Conservation (phyloP, 2,797 vertebrate genomes). For the Eremophila alpestris region DNA sequence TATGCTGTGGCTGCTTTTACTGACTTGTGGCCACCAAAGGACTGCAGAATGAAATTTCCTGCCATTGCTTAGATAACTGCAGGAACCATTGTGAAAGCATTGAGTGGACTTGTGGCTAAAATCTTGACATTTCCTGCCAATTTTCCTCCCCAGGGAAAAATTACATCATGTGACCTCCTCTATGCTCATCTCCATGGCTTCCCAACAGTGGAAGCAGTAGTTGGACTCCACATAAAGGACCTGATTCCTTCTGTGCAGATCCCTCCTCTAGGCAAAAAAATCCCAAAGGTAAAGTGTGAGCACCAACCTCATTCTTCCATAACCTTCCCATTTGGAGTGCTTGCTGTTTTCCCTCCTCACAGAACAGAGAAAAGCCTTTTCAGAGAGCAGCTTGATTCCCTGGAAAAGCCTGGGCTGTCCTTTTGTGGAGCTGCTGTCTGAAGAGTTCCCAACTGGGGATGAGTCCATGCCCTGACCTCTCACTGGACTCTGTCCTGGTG, state of each 20-base stretch:
- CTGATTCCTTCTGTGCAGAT: slow-evolving; percentile 89
- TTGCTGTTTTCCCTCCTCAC: neutral
- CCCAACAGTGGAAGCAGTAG: slow-evolving; percentile 77
- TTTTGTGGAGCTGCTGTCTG: neutral
- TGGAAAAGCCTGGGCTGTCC: neutral
- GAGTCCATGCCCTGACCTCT: neutral
- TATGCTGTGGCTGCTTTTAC: neutral
- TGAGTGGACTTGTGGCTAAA: neutral
- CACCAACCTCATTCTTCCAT: neutral
- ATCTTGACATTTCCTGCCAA: neutral
- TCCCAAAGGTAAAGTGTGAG: slow-evolving; percentile 82
- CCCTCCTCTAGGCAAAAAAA: slow-evolving; percentile 76
- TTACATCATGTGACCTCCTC: slow-evolving; percentile 84
- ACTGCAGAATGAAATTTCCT: neutral
- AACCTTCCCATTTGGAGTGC: neutral
- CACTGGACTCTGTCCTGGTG: neutral
- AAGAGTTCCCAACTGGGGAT: neutral
- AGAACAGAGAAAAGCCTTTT: neutral
- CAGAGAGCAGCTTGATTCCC: neutral
- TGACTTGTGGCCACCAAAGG: neutral
- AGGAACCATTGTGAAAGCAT: neutral
- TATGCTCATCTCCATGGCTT: slow-evolving; percentile 91
- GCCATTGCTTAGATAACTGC: neutral
- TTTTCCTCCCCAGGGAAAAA: slow-evolving; percentile 78
- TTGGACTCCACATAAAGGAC: slow-evolving; percentile 79